Conservation (phyloP, 2,888 invertebrate species). For the Tachina grossa region DNA sequence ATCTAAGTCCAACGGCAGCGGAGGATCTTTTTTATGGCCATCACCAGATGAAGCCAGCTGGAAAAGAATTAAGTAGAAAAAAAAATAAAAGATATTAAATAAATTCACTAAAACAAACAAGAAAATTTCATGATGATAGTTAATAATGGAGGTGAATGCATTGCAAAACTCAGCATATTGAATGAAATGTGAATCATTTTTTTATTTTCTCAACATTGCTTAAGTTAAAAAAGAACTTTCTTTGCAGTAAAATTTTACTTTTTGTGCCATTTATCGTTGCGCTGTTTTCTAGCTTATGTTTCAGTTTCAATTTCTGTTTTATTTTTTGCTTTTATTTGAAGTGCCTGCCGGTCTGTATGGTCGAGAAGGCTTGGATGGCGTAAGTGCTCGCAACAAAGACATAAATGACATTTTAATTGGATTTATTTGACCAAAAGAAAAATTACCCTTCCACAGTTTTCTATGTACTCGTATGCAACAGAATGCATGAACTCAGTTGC, state of each 20-base stretch:
- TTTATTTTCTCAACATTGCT: slow-evolving; percentile 43
- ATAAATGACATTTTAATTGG: slow-evolving; percentile 74
- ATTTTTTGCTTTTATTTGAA: slow-evolving; percentile 31
- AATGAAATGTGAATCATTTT: slow-evolving; percentile 12
- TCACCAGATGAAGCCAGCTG: slow-evolving; percentile 73
- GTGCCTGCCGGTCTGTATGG: slow-evolving; percentile 42
- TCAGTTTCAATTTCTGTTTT: slow-evolving; percentile 12
- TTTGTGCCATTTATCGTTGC: background rate
- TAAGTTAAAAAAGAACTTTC: background rate
- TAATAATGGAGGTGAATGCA: slow-evolving; percentile 11
- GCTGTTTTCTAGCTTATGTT: background rate
- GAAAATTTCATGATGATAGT: slow-evolving; percentile 7
- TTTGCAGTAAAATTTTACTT: slow-evolving; percentile 31
- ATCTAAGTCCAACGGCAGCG: slow-evolving; percentile 87
- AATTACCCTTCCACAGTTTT: slow-evolving; percentile 55
- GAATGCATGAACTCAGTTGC: slow-evolving; percentile 35
- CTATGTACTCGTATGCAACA: background rate
- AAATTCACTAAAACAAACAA: slow-evolving; percentile 28
- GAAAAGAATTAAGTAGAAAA: slow-evolving; percentile 10
- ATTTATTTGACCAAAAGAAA: slow-evolving; percentile 68
- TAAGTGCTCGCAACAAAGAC: slow-evolving; percentile 67
- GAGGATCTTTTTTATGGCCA: slow-evolving; percentile 84
- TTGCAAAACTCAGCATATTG: background rate
- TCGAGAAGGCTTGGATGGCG: slow-evolving; percentile 40
- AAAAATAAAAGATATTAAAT: slow-evolving; percentile 26